These are phyloP conservation scores for Galerucella pusilla DNA, from an alignment of 2,888 invertebrate species.

Conservation along the genomic window DNA sequence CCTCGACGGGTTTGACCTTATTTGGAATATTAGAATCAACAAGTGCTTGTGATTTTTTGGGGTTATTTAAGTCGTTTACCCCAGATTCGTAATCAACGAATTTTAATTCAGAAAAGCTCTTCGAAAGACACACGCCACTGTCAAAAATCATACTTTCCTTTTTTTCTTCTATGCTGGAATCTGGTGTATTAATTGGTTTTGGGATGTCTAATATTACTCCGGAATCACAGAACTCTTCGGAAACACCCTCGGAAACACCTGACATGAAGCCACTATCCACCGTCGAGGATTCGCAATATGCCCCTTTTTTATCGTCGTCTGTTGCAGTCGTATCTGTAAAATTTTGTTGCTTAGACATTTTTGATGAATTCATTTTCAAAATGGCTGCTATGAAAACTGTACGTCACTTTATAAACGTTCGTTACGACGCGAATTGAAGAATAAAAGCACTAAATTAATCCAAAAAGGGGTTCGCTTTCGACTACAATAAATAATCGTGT, in stretches of 20 bases:
- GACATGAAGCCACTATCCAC: constrained; percentile 61
- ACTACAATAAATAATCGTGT: constrained; percentile 40
- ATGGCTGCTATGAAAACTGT: constrained; percentile 40
- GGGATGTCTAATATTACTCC: constrained; percentile 42
- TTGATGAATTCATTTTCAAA: constrained; percentile 35
- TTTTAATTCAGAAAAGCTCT: constrained; percentile 72
- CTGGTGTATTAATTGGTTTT: constrained; percentile 21
- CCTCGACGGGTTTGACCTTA: constrained; percentile 31
- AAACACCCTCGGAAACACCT: constrained; percentile 52
- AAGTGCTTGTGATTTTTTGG: constrained; percentile 46
- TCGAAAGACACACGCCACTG: constrained; percentile 73
- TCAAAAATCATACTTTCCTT: constrained; percentile 69
- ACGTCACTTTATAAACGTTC: constrained; percentile 30
- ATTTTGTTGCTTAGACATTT: constrained; percentile 49
- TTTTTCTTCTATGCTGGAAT: constrained; percentile 31
- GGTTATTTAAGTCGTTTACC: constrained; percentile 60
- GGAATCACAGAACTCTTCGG: constrained; percentile 39
- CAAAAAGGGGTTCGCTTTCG: constrained; percentile 22
- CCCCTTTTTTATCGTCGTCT: constrained; percentile 52
- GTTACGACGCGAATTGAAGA: constrained; percentile 20
- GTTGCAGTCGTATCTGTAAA: constrained; percentile 58
- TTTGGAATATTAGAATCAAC: constrained; percentile 40
- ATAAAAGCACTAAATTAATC: constrained; percentile 17
- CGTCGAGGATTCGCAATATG: constrained; percentile 53
- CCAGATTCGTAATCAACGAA: constrained; percentile 63